These are phyloP conservation scores for Danionella dracula DNA, from an alignment of 2,797 vertebrate genomes.

Conservation along the genomic window DNA sequence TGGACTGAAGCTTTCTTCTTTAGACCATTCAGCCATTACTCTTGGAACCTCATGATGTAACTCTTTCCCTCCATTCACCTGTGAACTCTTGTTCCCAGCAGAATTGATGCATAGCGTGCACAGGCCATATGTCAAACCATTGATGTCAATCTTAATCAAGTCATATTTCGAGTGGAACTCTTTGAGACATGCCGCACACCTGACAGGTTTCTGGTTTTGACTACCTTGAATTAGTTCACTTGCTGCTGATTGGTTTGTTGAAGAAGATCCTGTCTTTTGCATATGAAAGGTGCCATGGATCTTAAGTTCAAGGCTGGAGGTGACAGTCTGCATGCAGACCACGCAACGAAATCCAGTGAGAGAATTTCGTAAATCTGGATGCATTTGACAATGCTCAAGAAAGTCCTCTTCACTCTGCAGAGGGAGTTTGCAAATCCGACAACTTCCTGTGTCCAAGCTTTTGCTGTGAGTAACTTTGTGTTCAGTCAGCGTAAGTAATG, in stretches of 20 bases:
- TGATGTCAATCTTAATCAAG: constrained; percentile 95
- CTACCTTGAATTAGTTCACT: constrained; percentile 72
- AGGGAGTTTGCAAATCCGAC: constrained; percentile 97
- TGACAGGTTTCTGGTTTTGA: constrained; percentile 89
- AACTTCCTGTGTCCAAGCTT: constrained; percentile 96
- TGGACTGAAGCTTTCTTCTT: constrained; percentile 83
- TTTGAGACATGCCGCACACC: constrained; percentile 96
- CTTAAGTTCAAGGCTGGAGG: constrained; percentile 96
- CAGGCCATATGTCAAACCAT: constrained; percentile 93
- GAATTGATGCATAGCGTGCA: constrained; percentile 87
- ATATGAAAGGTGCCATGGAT: constrained; percentile 99
- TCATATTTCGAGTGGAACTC: constrained; percentile 96
- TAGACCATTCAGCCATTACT: constrained; percentile 60
- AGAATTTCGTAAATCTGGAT: constrained; percentile 95
- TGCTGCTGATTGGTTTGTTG: constrained; percentile 62
- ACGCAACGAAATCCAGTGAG: constrained; percentile 97
- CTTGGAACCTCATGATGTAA: constrained; percentile 52
- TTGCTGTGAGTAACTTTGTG: constrained; percentile 99
- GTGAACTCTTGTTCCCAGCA: constrained; percentile 76
- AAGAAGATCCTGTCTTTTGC: constrained; percentile 92
- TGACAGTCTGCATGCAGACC: constrained; percentile 99
- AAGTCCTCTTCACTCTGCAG: constrained; percentile 96
- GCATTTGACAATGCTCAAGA: constrained; percentile 98
- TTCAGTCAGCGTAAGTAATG: constrained; percentile 94
- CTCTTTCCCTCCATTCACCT: constrained; percentile 48